Evolutionary conservation across 2,888 invertebrate species (phyloP), one percentile per base, ranked within the genome.

Genomic region (Malthinus seriepunctatus): DNA sequence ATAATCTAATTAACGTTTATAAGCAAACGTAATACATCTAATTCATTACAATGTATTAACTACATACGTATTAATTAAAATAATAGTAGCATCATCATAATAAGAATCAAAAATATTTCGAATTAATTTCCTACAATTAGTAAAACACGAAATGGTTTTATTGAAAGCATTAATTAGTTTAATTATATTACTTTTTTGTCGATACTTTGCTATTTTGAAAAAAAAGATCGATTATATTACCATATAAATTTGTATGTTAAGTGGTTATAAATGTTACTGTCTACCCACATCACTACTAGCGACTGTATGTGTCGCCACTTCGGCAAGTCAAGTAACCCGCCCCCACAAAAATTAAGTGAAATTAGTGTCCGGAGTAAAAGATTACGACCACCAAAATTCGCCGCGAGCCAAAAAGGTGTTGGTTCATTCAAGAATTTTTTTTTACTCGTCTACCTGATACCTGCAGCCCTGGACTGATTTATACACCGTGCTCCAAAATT

Each of bases 211-310:
- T 51, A 50, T 51, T 42, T 38, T 23, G 23, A 23, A 23, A 11
- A 33, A 46, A 38, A 47, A 54, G 46, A 46, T 38, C 38, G 35
- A 34, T 39, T 47, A 48, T 38, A 58, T 58, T 44, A 49, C 52
- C 33, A 44, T 50, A 58, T 53, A 50, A 42, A 45, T 50, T 59
- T 44, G 54, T 60, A 51, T 32, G 42, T 48, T 60, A 63, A 63
- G 63, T 63, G 60, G 52, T 63, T 63, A 63, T 60, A 57, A 63
- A 60, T 63, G 63, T 63, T 49, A 34, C 53, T 54, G 63, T 63
- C 63, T 52, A 60, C 60, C 60, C 55, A 60, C 60, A 60, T 60
- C 55, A 55, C 55, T 54, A 51, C 50, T 52, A 62, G 49, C 52
- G 47, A 46, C 49, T 44, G 23, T 47, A 52, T 55, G 51, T 62